phyloP scores from a whole-genome alignment of 2,113 vertebrate genomes.

The Podiceps cristatus region DNA sequence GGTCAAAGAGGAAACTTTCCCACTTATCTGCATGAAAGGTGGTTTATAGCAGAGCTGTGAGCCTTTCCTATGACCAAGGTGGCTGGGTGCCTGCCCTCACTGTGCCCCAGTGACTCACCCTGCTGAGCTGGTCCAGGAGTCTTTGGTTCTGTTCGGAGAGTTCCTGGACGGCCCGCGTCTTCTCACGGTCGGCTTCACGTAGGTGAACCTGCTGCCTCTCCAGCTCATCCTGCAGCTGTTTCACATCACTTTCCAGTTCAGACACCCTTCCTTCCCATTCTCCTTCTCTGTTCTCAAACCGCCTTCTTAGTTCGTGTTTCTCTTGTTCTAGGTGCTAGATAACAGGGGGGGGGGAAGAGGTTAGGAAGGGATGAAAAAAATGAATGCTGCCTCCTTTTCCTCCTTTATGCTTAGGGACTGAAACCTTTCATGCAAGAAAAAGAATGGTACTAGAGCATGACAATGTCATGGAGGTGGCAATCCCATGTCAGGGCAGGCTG shows the following conservation, averaged over 20 bases:
- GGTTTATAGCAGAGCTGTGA: not conserved
- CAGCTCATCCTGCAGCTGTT: conserved; percentile 92
- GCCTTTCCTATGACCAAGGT: accelerated
- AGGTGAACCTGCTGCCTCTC: conserved; percentile 93
- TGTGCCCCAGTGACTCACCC: conserved; percentile 79
- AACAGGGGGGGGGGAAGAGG: not conserved
- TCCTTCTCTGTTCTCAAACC: conserved; percentile 93
- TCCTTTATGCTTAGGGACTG: not conserved
- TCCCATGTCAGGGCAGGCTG: not conserved
- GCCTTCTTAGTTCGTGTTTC: conserved; percentile 91
- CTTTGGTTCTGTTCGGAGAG: conserved; percentile 98
- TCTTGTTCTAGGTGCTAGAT: conserved; percentile 94
- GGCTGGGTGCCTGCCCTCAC: not conserved
- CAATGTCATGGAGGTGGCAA: not conserved
- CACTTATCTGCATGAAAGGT: not conserved
- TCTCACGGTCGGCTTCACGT: conserved; percentile 90
- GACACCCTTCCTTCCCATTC: conserved; percentile 97
- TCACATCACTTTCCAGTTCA: conserved; percentile 94
- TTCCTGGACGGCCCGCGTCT: conserved; percentile 88
- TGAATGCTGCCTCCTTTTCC: not conserved
- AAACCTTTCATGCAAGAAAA: not conserved
- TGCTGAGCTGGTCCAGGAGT: conserved; percentile 94
- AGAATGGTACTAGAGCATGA: not conserved
- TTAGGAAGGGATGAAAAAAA: conserved; percentile 1
- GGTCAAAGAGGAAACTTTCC: not conserved